Evolutionary conservation across 2,888 invertebrate genomes (phyloP).

Genomic region (Aspidapion aeneum): DNA sequence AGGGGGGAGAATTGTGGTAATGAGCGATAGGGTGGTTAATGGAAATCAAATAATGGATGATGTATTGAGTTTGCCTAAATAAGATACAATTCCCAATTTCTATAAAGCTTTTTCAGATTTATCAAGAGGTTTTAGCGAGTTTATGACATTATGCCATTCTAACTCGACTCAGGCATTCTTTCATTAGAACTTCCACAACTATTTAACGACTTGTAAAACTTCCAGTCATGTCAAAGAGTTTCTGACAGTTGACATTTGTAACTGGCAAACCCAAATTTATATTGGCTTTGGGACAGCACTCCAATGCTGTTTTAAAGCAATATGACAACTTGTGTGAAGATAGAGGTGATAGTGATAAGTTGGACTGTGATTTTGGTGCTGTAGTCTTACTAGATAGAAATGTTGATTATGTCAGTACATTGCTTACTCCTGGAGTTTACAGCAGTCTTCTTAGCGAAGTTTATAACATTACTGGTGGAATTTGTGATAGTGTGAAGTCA

Average conservation of each 20-base stretch:
- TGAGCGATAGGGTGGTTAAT: conserved; percentile 74
- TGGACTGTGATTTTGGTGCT: conserved; percentile 61
- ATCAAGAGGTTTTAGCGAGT: no score
- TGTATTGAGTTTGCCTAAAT: conserved; percentile 30
- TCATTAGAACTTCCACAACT: conserved; percentile 82
- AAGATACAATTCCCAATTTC: no score
- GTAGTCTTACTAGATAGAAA: conserved; percentile 80
- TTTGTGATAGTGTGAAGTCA: conserved; percentile 52
- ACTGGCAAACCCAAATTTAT: conserved; percentile 67
- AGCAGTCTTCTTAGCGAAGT: conserved; percentile 87
- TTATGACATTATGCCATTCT: conserved; percentile 88
- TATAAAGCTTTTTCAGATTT: no score
- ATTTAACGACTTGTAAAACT: conserved; percentile 72
- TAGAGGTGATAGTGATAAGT: conserved; percentile 47
- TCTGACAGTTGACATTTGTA: conserved; percentile 78
- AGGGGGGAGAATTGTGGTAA: conserved; percentile 72
- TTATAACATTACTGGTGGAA: conserved; percentile 78
- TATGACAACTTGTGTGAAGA: conserved; percentile 38
- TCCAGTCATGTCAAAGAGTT: conserved; percentile 73
- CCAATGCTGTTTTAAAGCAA: conserved; percentile 56
- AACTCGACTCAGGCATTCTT: conserved; percentile 79
- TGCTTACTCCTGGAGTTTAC: conserved; percentile 91
- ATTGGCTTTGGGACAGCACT: conserved; percentile 64
- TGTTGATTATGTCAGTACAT: conserved; percentile 79
- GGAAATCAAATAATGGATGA: conserved; percentile 67